A percentile compares a stretch with the other conserved stretches of the same genome.
Evolutionary conservation across 2,797 vertebrate species (phyloP).

Genomic region (Lophura swinhoii): DNA sequence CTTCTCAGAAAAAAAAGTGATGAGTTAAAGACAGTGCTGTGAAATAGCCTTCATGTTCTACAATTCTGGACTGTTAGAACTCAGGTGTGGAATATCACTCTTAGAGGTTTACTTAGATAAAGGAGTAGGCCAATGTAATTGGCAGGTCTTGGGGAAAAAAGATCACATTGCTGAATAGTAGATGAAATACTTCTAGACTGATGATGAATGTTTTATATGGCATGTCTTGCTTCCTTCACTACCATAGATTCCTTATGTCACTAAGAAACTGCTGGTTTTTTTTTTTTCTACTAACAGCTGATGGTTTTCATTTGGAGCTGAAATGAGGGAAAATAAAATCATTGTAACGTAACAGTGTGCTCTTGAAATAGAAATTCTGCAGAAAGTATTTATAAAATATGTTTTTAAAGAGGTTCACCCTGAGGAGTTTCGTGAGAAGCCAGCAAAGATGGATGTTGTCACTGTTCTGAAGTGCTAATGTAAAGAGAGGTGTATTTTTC

Average conservation of each 20-base stretch:
- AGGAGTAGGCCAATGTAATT: not conserved
- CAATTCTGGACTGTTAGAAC: not conserved
- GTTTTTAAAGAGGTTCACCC: not conserved
- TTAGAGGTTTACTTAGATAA: not conserved
- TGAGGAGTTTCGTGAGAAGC: not conserved
- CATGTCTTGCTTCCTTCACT: constrained; percentile 25
- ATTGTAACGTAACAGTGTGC: not conserved
- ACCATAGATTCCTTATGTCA: constrained; percentile 7
- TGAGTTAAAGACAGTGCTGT: not conserved
- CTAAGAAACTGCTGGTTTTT: constrained; percentile 16
- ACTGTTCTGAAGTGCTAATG: not conserved
- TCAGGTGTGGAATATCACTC: not conserved
- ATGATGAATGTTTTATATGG: not conserved
- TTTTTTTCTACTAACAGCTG: not conserved
- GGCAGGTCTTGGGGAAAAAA: not conserved
- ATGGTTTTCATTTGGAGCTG: constrained; percentile 22
- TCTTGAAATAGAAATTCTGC: constrained; percentile 20
- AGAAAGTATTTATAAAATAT: not conserved
- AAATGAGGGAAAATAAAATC: constrained; percentile 26
- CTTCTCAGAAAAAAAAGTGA: not conserved
- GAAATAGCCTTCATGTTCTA: not conserved
- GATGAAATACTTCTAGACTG: constrained; percentile 4
- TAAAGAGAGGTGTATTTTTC: not conserved
- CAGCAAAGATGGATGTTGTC: not conserved
- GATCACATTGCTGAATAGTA: not conserved